Percentiles rank a stretch among this genome's conserved stretches.
Evolutionary conservation across 2,888 invertebrate species (phyloP).

Genomic region (Cristatella mucedo): DNA sequence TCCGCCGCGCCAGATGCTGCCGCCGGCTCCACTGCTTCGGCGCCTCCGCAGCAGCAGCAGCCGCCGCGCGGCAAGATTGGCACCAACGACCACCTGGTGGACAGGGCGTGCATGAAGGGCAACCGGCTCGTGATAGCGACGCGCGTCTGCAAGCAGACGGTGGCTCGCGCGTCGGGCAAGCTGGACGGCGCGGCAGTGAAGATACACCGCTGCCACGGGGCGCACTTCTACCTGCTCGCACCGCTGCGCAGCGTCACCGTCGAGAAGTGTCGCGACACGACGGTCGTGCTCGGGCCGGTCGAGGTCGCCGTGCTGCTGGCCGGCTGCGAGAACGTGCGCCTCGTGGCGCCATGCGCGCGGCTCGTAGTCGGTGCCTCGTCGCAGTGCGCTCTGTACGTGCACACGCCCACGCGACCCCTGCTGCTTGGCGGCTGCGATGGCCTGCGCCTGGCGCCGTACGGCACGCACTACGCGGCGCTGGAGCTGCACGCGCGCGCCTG

Average conservation of each 20-base stretch:
- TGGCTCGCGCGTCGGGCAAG: slow-evolving; percentile 35
- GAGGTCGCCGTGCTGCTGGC: slow-evolving; percentile 33
- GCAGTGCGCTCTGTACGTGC: slow-evolving; percentile 32
- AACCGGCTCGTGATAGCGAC: slow-evolving; percentile 37
- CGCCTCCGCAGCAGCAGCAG: not conserved
- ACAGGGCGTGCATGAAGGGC: slow-evolving; percentile 29
- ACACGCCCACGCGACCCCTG: slow-evolving; percentile 37
- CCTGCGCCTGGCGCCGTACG: slow-evolving; percentile 36
- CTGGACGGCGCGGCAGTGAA: slow-evolving; percentile 34
- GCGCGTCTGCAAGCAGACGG: slow-evolving; percentile 34
- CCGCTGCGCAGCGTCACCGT: slow-evolving; percentile 35
- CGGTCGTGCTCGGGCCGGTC: slow-evolving; percentile 38
- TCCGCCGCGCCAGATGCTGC: not conserved
- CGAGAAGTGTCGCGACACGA: slow-evolving; percentile 37
- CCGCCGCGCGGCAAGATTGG: slow-evolving; percentile 25
- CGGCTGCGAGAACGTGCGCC: slow-evolving; percentile 35
- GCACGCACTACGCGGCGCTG: slow-evolving; percentile 36
- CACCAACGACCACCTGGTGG: slow-evolving; percentile 33
- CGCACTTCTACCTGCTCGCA: slow-evolving; percentile 33
- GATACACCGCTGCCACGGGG: slow-evolving; percentile 35
- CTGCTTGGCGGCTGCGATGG: slow-evolving; percentile 34
- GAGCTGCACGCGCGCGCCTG: slow-evolving; percentile 33
- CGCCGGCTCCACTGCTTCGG: slow-evolving; percentile 29
- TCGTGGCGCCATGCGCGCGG: slow-evolving; percentile 33
- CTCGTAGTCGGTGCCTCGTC: slow-evolving; percentile 33